phyloP scores from a whole-genome alignment of 2,113 vertebrate species.

The Orycteropus afer region DNA sequence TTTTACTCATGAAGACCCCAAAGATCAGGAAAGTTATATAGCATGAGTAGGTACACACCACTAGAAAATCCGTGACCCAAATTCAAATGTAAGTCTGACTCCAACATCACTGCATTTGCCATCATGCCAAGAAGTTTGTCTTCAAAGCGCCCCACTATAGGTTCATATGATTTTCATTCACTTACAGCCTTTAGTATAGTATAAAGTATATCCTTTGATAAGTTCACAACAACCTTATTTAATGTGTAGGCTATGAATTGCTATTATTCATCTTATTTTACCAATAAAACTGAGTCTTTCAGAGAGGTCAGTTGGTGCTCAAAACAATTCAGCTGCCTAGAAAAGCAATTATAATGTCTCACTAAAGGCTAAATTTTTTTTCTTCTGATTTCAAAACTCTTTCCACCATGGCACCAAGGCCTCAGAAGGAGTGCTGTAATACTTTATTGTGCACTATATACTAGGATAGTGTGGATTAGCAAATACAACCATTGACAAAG shows the following conservation, averaged over 20 bases:
- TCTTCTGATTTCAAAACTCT: not conserved
- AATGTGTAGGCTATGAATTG: not conserved
- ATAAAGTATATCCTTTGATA: not conserved
- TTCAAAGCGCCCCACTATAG: accelerated
- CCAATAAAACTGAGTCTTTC: not conserved
- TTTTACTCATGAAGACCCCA: not conserved
- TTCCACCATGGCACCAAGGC: accelerated
- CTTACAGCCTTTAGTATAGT: not conserved
- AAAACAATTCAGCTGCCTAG: not conserved
- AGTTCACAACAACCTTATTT: not conserved
- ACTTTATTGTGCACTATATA: accelerated
- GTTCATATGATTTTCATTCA: not conserved
- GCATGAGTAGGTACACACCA: not conserved
- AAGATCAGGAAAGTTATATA: not conserved
- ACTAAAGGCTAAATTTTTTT: not conserved
- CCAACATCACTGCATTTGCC: accelerated
- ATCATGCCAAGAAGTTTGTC: accelerated
- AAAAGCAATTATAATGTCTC: not conserved
- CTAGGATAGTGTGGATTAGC: accelerated
- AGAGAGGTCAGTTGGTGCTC: not conserved
- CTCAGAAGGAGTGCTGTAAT: not conserved
- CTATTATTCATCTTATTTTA: not conserved
- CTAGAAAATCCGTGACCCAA: not conserved
- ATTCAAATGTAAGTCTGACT: not conserved
- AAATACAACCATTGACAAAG: too few relatives aligned